Conservation (phyloP, 2,888 invertebrate genomes). For the Chydorus sphaericus region DNA sequence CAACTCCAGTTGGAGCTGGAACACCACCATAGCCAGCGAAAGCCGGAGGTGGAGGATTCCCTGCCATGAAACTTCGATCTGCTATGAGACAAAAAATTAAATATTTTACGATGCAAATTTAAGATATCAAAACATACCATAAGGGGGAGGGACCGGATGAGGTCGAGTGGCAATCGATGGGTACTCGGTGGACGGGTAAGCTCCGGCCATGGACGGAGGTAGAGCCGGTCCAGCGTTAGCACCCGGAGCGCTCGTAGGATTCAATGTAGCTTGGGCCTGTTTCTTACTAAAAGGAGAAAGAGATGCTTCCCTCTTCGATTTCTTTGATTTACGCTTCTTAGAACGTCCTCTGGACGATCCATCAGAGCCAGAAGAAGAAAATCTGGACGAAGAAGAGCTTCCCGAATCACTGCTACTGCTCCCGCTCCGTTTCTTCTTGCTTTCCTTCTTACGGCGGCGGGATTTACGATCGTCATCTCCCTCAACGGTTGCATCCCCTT, state of each 20-base stretch:
- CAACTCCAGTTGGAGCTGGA: constrained; percentile 29
- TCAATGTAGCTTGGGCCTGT: constrained; percentile 60
- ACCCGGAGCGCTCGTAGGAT: constrained; percentile 28
- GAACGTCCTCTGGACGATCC: not conserved
- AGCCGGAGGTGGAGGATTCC: constrained; percentile 1
- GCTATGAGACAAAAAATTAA: too few relatives aligned
- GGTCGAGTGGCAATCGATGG: not conserved
- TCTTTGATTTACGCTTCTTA: not conserved
- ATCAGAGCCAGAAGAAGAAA: constrained; percentile 9
- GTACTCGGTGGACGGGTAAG: not conserved
- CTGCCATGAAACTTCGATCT: not conserved
- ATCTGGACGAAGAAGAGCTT: constrained; percentile 5
- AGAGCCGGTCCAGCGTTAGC: not conserved
- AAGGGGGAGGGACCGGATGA: not conserved
- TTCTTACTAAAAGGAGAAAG: constrained; percentile 68
- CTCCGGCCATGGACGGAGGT: not conserved
- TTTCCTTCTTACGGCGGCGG: constrained; percentile 1
- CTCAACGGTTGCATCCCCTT: not conserved
- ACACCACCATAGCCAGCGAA: not conserved
- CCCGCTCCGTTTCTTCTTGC: not conserved
- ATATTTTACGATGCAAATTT: too few relatives aligned
- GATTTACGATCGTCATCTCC: not conserved
- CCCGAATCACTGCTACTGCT: constrained; percentile 7
- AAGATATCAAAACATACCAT: too few relatives aligned
- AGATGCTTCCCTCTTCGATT: constrained; percentile 41